These are phyloP conservation scores for Drosophila rufa DNA, from an alignment of 1,140 invertebrate genomes.

Conservation along the genomic window DNA sequence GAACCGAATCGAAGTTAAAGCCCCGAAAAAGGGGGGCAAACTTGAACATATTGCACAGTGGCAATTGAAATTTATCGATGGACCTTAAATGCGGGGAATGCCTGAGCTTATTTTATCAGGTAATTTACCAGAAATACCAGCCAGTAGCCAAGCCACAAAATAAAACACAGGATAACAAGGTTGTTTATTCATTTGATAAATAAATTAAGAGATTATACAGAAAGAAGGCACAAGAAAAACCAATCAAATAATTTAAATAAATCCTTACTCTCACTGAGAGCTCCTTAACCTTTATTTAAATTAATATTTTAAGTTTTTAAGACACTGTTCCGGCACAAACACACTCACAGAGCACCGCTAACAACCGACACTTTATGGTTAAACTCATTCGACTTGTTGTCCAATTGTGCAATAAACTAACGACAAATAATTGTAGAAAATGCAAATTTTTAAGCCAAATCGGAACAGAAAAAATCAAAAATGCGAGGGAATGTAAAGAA, in stretches of 20 bases:
- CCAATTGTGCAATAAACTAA: conserved; percentile 69
- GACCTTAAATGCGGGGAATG: conserved; percentile 12
- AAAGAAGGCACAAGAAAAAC: not conserved
- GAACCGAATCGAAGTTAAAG: conserved; percentile 13
- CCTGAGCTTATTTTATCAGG: conserved; percentile 8
- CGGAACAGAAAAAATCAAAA: conserved; percentile 5
- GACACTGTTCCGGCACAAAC: conserved; percentile 28
- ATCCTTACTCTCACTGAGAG: not conserved
- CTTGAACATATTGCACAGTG: conserved; percentile 46
- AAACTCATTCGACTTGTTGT: conserved; percentile 73
- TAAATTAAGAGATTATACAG: conserved; percentile 5
- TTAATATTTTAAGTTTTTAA: not conserved
- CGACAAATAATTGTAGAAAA: conserved; percentile 65
- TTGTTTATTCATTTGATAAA: conserved; percentile 5
- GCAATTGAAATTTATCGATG: conserved; percentile 32
- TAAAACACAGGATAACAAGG: conserved; percentile 1
- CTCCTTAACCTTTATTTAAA: not conserved
- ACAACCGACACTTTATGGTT: conserved; percentile 60
- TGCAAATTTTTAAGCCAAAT: conserved; percentile 60
- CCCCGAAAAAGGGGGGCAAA: conserved; percentile 20
- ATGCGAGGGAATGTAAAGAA: conserved; percentile 9
- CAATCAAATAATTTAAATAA: not conserved
- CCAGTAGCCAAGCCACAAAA: not conserved
- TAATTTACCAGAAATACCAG: not conserved
- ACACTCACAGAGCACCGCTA: conserved; percentile 2